Percentiles rank a stretch among this genome's conserved stretches.
Evolutionary conservation across 2,797 vertebrate species (phyloP).

Genomic region (Sciaenops ocellatus): DNA sequence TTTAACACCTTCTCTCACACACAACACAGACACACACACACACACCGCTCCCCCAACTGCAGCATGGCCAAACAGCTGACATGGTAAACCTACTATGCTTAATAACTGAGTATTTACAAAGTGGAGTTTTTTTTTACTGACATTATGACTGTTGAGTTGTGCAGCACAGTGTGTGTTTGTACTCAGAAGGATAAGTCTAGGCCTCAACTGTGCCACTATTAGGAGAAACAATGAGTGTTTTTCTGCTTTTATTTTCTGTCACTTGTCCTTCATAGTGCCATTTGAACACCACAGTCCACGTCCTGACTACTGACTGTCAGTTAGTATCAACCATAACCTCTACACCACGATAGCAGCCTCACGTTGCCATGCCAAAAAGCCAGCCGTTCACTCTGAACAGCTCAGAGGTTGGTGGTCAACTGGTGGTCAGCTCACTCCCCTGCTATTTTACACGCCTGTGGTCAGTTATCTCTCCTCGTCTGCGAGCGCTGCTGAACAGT

Average conservation of each 20-base stretch:
- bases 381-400: background rate
- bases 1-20: background rate
- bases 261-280: background rate
- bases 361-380: background rate
- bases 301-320: slow-evolving; percentile 44
- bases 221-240: slow-evolving; percentile 13
- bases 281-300: slow-evolving; percentile 31
- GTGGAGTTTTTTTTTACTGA: slow-evolving; percentile 29
- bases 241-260: background rate
- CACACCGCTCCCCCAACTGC: slow-evolving; percentile 4
- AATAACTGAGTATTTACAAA: slow-evolving; percentile 35
- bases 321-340: slow-evolving; percentile 41
- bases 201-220: slow-evolving; percentile 15
- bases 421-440: slow-evolving; percentile 36
- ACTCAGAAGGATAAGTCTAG: background rate
- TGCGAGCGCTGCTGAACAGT: slow-evolving; percentile 37
- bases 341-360: slow-evolving; percentile 30
- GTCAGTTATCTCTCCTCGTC: slow-evolving; percentile 41
- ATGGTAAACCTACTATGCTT: slow-evolving; percentile 30
- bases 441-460: slow-evolving; percentile 3
- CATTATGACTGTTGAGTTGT: slow-evolving; percentile 25
- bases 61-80: slow-evolving; percentile 30
- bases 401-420: slow-evolving; percentile 4
- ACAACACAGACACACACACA: background rate
- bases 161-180: slow-evolving; percentile 14